Percentiles rank a stretch among this genome's conserved stretches.
phyloP scores from a whole-genome alignment of 2,888 invertebrate species.

The Amiota communis region DNA sequence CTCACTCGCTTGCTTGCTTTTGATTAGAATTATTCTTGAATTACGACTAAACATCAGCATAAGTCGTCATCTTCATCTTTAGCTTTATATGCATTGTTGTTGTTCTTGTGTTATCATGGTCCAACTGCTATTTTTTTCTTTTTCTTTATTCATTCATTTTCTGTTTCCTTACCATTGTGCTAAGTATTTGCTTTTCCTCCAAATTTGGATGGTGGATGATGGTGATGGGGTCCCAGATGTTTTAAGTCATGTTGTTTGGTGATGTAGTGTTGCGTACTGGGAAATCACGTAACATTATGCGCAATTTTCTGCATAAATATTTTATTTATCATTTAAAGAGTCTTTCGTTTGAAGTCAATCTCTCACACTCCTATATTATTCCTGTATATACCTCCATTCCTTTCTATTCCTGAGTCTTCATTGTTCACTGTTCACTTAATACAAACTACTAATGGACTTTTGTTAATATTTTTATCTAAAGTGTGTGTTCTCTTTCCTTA shows the following conservation, averaged over 20 bases:
- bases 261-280: neutral
- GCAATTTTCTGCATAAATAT: constrained; percentile 26
- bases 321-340: constrained; percentile 25
- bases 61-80: constrained; percentile 22
- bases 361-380: neutral
- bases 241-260: neutral
- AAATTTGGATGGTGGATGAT: neutral
- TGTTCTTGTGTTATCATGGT: neutral
- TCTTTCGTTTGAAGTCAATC: neutral
- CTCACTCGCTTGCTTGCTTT: constrained; percentile 42
- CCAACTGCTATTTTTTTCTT: neutral
- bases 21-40: constrained; percentile 58
- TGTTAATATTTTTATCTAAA: no score
- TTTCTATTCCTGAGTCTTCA: neutral
- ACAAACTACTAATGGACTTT: no score
- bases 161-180: neutral
- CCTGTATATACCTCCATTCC: neutral
- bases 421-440: no score
- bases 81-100: neutral
- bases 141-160: neutral
- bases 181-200: neutral
- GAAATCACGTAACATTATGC: constrained; percentile 20
- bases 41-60: constrained; percentile 45
- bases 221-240: neutral
- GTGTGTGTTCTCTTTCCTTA: no score